Base-by-base conservation (phyloP, 2,797 vertebrate genomes). In the Enteromius argenteus region DNA sequence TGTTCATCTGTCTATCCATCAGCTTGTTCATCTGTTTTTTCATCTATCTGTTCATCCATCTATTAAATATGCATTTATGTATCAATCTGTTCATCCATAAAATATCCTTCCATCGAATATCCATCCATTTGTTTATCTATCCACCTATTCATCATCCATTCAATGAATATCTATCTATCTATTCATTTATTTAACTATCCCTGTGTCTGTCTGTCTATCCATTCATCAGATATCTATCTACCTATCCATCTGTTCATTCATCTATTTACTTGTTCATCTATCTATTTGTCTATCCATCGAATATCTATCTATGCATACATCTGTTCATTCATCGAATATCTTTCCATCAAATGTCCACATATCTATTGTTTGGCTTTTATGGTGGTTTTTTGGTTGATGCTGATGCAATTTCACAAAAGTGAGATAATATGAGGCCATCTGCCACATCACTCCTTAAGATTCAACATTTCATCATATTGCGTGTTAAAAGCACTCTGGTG, bases 401-500 rank as follows among this genome's bases (percentile, higher is more conserved):
- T 80, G 1, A 30, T 69, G 39, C 19, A 49, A 51, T 23, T 64
- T 6, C 13, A 4, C 39, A 32, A 72, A 21, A 19, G 4, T 14
- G 5, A 19, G 21, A 5, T 37, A 23, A 37, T 51, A 14, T 69
- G 46, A 77, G 27, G 73, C 19, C 10, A 74, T 69, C 56, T 35
- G 8, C 37, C 71, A 30, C 62, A 39, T 42, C 49, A 71, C 9
- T 35, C 76, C 44, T 80, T 23, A 81, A 42, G 35, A 80, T 30
- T 73, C 44, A 76, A 42, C 62, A 53, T 86, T 89, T 87, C 86
- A 86, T 88, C 87, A 90, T 67, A 37, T 85, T 84, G 64, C 58
- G 13, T 84, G 86, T 82, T 74, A 83, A 87, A 53, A 88, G 87
- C 80, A 88, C 79, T 60, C 35, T 82, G 79, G 71, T 49, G 39